A percentile compares a stretch with the other conserved stretches of the same genome.
phyloP scores from a whole-genome alignment of 1,140 invertebrate species.

The Venustaconcha ellipsiformis region DNA sequence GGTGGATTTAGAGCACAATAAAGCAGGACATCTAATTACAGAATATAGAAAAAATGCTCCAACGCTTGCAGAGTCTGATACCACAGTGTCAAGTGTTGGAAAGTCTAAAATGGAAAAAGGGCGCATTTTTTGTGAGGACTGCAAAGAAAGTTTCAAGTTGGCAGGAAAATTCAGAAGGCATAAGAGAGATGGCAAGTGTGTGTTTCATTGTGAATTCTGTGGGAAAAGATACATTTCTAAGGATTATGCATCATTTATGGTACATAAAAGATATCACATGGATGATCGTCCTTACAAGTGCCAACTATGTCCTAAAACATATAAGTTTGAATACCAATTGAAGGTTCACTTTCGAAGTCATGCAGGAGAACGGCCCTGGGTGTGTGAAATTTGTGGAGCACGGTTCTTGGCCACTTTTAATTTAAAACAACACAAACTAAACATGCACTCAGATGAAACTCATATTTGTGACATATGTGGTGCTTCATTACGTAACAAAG shows the following conservation, averaged over 20 bases:
- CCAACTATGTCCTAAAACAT: conserved; percentile 84
- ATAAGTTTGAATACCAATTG: conserved; percentile 89
- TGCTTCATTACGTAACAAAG: conserved; percentile 6
- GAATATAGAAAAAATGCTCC: too few species aligned
- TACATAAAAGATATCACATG: conserved; percentile 27
- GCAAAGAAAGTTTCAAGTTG: conserved; percentile 7
- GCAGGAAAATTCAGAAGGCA: conserved; percentile 12
- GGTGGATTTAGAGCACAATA: too few species aligned
- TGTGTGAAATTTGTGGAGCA: conserved; percentile 89
- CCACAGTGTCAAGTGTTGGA: too few species aligned
- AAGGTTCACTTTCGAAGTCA: conserved; percentile 95
- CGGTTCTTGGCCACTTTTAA: conserved; percentile 90
- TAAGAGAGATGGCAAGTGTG: conserved; percentile 19
- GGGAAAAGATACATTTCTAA: conserved; percentile 11
- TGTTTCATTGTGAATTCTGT: conserved; percentile 35
- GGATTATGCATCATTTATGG: conserved; percentile 8
- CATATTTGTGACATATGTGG: conserved; percentile 23
- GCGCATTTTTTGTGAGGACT: conserved; percentile 17
- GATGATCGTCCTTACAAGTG: conserved; percentile 76
- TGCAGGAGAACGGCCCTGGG: conserved; percentile 94
- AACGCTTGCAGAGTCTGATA: too few species aligned
- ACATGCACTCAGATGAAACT: not conserved
- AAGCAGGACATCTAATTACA: too few species aligned
- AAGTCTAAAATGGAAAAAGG: too few species aligned
- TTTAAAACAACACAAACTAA: conserved; percentile 77